A percentile compares a stretch with the other conserved stretches of the same genome.
Conservation (phyloP, 2,888 invertebrate genomes). For the Drosophila mayaguana region DNA sequence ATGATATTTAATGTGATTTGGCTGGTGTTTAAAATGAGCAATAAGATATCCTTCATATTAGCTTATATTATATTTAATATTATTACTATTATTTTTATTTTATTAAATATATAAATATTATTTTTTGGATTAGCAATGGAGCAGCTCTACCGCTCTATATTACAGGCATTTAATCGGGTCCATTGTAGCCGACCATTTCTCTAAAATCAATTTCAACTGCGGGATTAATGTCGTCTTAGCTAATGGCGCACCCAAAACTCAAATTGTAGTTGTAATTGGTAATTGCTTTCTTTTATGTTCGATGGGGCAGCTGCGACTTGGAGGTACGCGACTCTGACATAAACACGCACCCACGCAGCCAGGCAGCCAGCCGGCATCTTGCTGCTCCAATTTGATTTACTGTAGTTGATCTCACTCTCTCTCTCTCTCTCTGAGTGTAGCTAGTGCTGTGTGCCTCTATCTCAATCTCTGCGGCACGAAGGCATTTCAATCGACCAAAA, state of each 20-base stretch:
- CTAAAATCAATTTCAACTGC: slow-evolving; percentile 49
- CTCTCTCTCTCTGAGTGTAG: neutral
- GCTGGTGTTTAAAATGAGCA: no score
- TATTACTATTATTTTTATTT: no score
- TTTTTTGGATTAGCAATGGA: no score
- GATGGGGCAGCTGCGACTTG: slow-evolving; percentile 19
- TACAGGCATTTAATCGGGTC: neutral
- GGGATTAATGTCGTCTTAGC: slow-evolving; percentile 78
- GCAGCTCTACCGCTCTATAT: no score
- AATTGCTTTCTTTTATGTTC: slow-evolving; percentile 75
- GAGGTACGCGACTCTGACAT: slow-evolving; percentile 22
- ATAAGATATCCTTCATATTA: no score
- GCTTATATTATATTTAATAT: no score
- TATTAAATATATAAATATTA: no score
- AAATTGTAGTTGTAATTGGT: slow-evolving; percentile 63
- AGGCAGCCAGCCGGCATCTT: neutral
- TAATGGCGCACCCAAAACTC: slow-evolving; percentile 61
- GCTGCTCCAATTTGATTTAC: slow-evolving; percentile 75
- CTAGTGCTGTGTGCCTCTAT: neutral
- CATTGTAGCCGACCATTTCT: slow-evolving; percentile 16
- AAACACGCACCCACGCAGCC: slow-evolving; percentile 59
- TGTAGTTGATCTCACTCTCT: slow-evolving; percentile 17
- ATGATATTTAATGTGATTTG: no score
- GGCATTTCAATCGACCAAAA: slow-evolving; percentile 58
- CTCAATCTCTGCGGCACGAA: slow-evolving; percentile 3